Evolutionary conservation across 2,113 vertebrate genomes (phyloP), one percentile per base, ranked within the genome.

Genomic region (Labrus mixtus): DNA sequence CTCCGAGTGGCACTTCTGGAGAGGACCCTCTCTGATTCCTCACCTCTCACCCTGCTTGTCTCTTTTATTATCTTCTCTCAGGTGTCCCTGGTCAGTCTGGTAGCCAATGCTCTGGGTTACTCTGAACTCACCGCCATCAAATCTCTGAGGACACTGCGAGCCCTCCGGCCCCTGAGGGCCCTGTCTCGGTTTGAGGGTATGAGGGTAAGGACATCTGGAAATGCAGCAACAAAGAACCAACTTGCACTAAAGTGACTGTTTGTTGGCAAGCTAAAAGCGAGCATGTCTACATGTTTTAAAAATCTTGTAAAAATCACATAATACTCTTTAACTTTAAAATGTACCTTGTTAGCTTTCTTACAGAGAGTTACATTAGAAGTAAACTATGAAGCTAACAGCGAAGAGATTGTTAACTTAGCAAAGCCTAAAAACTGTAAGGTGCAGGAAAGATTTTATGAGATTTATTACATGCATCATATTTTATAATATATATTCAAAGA

Each of bases 181-280:
- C 93, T 99, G 88, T 99, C 98, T 84, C 95, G 98, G 53, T 99
- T 99, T 92, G 98, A 99, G 96, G 98, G 98, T 86, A 99, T 99
- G 98, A 96, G 97, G 97, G 98, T 99, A 96, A 97, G 96, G 90
- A 25, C 55, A 8, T 17, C 4, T 8, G 64, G 22, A 54, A 25
- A 16, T 50, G 54, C 45, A 6, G 36, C 1, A 1, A 23, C 45
- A 19, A 10, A 8, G 46, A 59, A 63, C 25, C 8, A 3, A n/a
- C 12, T 1, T 58, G 10, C 4, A 36, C 3, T n/a, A 29, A 10
- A 1, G 11, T 10, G 1, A 23, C 9, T 56, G 25, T 29, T 53
- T 29, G 20, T 68, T 46, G 57, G 56, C 22, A 22, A 59, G n/a
- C 63, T 59, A 43, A 43, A 68, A 63, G 12, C 23, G 7, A 17